A percentile compares a stretch with the other conserved stretches of the same genome.
Conservation (phyloP, 1,140 invertebrate genomes). For the Sarcophaga peregrina region DNA sequence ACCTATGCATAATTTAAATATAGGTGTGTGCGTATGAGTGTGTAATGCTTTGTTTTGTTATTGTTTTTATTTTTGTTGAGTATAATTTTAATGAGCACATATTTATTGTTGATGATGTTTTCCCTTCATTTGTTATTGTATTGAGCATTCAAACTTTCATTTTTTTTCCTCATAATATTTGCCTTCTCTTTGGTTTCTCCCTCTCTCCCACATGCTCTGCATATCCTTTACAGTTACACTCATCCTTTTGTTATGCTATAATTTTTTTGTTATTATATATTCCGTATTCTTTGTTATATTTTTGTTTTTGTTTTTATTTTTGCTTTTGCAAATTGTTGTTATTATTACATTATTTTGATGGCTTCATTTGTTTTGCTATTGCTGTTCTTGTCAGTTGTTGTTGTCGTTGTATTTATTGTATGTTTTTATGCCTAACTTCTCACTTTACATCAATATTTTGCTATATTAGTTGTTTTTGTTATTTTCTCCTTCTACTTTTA, state of each 20-base stretch:
- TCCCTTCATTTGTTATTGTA: conserved; percentile 2
- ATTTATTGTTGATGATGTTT: not conserved
- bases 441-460: not conserved
- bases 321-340: not conserved
- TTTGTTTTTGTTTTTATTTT: too few relatives aligned
- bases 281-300: too few relatives aligned
- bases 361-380: not conserved
- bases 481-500: not conserved
- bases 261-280: too few relatives aligned
- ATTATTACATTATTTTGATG: not conserved
- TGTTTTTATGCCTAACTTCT: conserved; percentile 1
- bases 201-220: too few relatives aligned
- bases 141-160: not conserved
- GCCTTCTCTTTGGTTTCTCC: too few relatives aligned
- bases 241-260: too few relatives aligned
- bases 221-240: too few relatives aligned
- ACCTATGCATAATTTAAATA: too few relatives aligned
- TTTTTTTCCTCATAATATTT: too few relatives aligned
- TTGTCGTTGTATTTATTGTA: not conserved
- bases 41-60: not conserved
- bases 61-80: not conserved
- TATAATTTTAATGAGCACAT: conserved; percentile 12
- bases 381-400: not conserved
- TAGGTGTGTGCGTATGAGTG: too few relatives aligned
- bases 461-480: not conserved